Percentiles rank a stretch among this genome's conserved stretches.
Conservation (phyloP, 2,888 invertebrate species). For the Spodoptera picta region DNA sequence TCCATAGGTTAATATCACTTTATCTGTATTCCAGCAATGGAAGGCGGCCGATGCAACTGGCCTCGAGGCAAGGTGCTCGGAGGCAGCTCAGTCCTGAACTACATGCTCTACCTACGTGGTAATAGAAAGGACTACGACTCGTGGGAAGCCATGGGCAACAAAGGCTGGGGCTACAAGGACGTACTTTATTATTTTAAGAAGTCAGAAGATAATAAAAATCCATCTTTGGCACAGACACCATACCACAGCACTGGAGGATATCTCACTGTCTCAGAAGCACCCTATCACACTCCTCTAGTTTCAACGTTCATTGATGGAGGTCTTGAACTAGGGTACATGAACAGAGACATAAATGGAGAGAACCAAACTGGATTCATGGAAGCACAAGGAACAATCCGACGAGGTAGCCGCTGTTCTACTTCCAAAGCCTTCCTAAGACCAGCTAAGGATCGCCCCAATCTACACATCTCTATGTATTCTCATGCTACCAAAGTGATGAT, state of each 20-base stretch:
- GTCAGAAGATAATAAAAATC: conserved; percentile 96
- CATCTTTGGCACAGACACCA: conserved; percentile 93
- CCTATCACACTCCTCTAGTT: conserved; percentile 95
- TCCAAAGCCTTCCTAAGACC: conserved; percentile 96
- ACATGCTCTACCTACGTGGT: conserved; percentile 97
- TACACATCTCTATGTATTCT: conserved; percentile 95
- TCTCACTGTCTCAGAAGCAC: conserved; percentile 95
- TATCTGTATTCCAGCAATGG: conserved; percentile 91
- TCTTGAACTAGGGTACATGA: conserved; percentile 94
- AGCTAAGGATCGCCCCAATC: conserved; percentile 93
- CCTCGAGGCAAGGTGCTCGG: conserved; percentile 97
- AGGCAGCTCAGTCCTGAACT: conserved; percentile 96
- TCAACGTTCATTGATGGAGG: conserved; percentile 95
- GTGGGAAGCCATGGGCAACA: conserved; percentile 96
- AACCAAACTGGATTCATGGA: conserved; percentile 96
- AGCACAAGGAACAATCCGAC: conserved; percentile 93
- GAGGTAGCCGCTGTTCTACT: conserved; percentile 95
- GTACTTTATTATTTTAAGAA: conserved; percentile 96
- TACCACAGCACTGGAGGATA: conserved; percentile 95
- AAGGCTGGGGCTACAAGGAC: conserved; percentile 95
- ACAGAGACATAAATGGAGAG: conserved; percentile 96
- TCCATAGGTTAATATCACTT: not conserved
- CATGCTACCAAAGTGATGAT: conserved; percentile 93
- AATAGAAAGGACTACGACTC: conserved; percentile 96
- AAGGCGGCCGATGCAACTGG: conserved; percentile 95